Conservation (phyloP, 2,888 invertebrate species). For the Drosophila diplacantha region DNA sequence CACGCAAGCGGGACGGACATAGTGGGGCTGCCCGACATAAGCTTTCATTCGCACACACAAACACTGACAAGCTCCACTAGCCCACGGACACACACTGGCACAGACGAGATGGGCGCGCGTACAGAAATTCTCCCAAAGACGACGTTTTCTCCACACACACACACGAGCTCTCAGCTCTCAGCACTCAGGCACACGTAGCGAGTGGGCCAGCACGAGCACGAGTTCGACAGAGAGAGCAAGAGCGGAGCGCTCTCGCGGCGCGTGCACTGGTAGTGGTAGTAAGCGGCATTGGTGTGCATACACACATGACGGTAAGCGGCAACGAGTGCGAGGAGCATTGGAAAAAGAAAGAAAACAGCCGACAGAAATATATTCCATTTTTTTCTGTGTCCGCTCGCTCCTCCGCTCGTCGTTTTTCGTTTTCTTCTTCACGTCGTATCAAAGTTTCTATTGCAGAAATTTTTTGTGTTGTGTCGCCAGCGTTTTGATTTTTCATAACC, state of each 20-base stretch:
- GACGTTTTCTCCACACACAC: conserved; percentile 52
- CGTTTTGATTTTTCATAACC: conserved; percentile 56
- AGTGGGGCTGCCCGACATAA: conserved; percentile 34
- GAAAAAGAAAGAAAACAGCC: conserved; percentile 76
- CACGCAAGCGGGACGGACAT: conserved; percentile 15
- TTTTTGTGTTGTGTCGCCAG: conserved; percentile 59
- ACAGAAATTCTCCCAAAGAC: conserved; percentile 46
- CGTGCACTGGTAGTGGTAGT: conserved; percentile 28
- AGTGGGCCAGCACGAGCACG: conserved; percentile 37
- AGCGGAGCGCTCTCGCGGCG: conserved; percentile 41
- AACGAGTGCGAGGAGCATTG: conserved; percentile 75
- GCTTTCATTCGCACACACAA: conserved; percentile 35
- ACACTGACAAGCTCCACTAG: conserved; percentile 25
- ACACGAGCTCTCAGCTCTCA: conserved; percentile 34
- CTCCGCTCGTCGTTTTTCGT: conserved; percentile 50
- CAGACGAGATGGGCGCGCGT: conserved; percentile 44
- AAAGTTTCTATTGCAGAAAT: conserved; percentile 76
- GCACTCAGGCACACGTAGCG: conserved; percentile 32
- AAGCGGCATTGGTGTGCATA: conserved; percentile 55
- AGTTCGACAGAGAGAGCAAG: conserved; percentile 51
- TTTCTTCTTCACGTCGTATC: conserved; percentile 75
- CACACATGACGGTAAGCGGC: conserved; percentile 53
- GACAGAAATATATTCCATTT: conserved; percentile 73
- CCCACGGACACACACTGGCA: conserved; percentile 15
- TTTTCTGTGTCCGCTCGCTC: conserved; percentile 65